phyloP scores from a whole-genome alignment of 2,113 vertebrate species.

The Australoheros scitulus region DNA sequence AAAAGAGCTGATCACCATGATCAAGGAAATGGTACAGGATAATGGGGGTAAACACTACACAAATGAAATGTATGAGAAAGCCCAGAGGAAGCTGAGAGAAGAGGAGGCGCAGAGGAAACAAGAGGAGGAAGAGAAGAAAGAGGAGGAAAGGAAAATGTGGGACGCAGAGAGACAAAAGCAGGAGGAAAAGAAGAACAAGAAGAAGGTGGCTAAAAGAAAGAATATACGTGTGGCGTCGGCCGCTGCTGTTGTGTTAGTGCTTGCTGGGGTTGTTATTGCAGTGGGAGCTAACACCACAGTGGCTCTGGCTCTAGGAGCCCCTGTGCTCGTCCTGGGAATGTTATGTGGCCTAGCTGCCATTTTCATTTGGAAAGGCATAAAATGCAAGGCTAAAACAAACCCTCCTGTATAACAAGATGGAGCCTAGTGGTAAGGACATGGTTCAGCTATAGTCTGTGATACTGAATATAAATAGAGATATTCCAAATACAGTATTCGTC shows the following conservation, averaged over 20 bases:
- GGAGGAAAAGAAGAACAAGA: conserved; percentile 52
- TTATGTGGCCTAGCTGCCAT: conserved; percentile 64
- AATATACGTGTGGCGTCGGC: conserved; percentile 57
- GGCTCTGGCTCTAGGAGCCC: conserved; percentile 72
- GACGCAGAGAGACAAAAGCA: conserved; percentile 67
- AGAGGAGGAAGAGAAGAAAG: conserved; percentile 68
- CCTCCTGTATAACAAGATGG: conserved; percentile 26
- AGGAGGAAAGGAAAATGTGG: conserved; percentile 73
- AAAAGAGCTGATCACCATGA: conserved; percentile 67
- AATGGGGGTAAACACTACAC: conserved; percentile 74
- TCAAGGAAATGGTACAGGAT: conserved; percentile 68
- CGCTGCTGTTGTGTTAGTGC: conserved; percentile 58
- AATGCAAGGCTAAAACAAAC: conserved; percentile 57
- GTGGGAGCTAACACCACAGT: conserved; percentile 64
- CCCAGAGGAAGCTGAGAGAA: conserved; percentile 62
- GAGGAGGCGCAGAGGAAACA: conserved; percentile 61
- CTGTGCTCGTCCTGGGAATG: conserved; percentile 60
- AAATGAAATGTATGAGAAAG: conserved; percentile 70
- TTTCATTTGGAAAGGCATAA: conserved; percentile 64
- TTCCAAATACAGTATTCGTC: background rate
- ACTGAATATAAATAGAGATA: background rate
- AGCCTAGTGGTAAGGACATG: background rate
- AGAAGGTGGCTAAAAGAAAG: conserved; percentile 53
- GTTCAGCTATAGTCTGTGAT: background rate
- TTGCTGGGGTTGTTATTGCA: conserved; percentile 63